These are phyloP conservation scores for Diachasma alloeum DNA, from an alignment of 1,140 invertebrate genomes.

Conservation along the genomic window DNA sequence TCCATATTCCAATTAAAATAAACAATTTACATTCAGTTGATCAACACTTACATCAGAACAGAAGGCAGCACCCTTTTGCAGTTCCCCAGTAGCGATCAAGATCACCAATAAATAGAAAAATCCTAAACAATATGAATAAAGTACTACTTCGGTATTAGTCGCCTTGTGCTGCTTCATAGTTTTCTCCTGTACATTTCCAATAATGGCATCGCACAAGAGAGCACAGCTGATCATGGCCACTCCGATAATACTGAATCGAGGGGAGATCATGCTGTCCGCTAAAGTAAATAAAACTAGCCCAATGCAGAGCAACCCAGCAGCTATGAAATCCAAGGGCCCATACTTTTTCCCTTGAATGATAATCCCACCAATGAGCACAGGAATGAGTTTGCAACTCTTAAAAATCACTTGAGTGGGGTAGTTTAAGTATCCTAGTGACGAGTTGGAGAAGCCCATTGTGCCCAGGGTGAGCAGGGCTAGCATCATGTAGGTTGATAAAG, in stretches of 20 bases:
- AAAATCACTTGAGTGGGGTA: constrained; percentile 91
- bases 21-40: background rate
- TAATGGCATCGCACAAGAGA: constrained; percentile 90
- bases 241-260: constrained; percentile 85
- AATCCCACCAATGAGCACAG: constrained; percentile 91
- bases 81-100: constrained; percentile 76
- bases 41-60: constrained; percentile 74
- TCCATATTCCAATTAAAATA: too few relatives aligned
- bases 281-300: constrained; percentile 92
- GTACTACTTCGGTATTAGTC: constrained; percentile 89
- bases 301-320: constrained; percentile 87
- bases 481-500: constrained; percentile 80
- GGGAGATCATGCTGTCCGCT: constrained; percentile 89
- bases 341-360: constrained; percentile 92
- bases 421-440: constrained; percentile 94
- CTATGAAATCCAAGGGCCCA: constrained; percentile 81
- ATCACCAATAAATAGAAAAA: constrained; percentile 85
- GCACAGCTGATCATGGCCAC: constrained; percentile 88
- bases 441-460: constrained; percentile 96
- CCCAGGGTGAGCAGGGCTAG: constrained; percentile 88
- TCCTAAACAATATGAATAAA: constrained; percentile 92
- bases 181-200: constrained; percentile 97
- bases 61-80: constrained; percentile 79
- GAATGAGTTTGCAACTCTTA: constrained; percentile 96
- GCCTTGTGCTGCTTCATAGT: constrained; percentile 85